phyloP scores from a whole-genome alignment of 1,140 invertebrate genomes.

The Dendrolimus kikuchii region DNA sequence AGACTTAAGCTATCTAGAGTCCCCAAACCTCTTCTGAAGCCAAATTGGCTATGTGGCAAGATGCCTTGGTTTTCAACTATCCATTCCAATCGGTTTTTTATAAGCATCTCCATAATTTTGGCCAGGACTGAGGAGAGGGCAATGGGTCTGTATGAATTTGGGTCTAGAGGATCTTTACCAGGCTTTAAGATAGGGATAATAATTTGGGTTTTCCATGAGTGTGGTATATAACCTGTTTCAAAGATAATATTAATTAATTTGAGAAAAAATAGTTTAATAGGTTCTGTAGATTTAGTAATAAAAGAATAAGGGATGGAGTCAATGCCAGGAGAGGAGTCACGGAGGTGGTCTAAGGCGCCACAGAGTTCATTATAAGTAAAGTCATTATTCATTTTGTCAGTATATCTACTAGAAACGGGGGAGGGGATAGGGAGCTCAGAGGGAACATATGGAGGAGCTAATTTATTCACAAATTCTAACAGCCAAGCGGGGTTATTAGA shows the following conservation, averaged over 20 bases:
- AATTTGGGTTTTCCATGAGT: too few species aligned
- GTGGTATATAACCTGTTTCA: too few species aligned
- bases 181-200: too few species aligned
- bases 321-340: constrained; percentile 12
- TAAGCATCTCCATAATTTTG: background rate
- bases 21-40: constrained; percentile 1
- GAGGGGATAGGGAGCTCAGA: background rate
- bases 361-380: constrained; percentile 13
- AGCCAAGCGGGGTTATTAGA: too few species aligned
- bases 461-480: constrained; percentile 3
- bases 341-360: constrained; percentile 6
- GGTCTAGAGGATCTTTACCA: too few species aligned
- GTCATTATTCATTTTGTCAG: constrained; percentile 3
- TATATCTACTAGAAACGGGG: background rate
- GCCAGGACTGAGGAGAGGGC: too few species aligned
- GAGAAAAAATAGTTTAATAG: constrained; percentile 7
- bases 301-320: constrained; percentile 17
- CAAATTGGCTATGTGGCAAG: constrained; percentile 4
- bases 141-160: too few species aligned
- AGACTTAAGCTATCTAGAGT: background rate
- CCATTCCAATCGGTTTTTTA: constrained; percentile 16
- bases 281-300: constrained; percentile 7
- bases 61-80: constrained; percentile 13
- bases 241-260: too few species aligned
- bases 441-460: constrained; percentile 10